phyloP scores from a whole-genome alignment of 2,113 vertebrate genomes.

The Neodontobutis hainanensis region DNA sequence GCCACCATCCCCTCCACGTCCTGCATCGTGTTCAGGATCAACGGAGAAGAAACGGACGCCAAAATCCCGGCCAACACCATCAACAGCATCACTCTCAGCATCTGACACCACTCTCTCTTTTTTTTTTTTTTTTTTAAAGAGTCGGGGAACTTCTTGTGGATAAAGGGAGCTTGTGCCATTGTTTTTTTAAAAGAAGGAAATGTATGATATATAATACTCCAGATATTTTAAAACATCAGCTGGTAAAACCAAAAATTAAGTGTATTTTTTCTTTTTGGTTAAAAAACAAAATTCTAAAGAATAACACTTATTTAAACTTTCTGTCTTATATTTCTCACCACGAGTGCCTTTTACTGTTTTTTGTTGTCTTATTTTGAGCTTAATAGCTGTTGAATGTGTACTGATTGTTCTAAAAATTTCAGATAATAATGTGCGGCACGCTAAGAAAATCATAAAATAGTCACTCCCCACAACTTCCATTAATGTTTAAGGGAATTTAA shows the following conservation, averaged over 20 bases:
- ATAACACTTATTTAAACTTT: neutral
- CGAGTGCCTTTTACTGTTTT: constrained; percentile 43
- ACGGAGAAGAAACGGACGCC: constrained; percentile 68
- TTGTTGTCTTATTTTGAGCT: constrained; percentile 21
- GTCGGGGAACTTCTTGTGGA: too few species aligned
- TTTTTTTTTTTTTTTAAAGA: too few species aligned
- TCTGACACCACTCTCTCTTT: constrained; percentile 35
- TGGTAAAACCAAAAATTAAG: too few species aligned
- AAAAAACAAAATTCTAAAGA: neutral
- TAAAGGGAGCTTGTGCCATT: too few species aligned
- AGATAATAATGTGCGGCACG: too few species aligned
- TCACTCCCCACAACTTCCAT: too few species aligned
- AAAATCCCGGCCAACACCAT: constrained; percentile 70
- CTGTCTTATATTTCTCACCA: neutral
- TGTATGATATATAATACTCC: too few species aligned
- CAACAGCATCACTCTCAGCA: constrained; percentile 77
- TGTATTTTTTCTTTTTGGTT: neutral
- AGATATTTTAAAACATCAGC: too few species aligned
- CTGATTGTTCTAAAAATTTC: neutral
- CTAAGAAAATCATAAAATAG: too few species aligned
- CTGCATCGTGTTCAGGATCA: constrained; percentile 73
- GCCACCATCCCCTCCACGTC: constrained; percentile 76
- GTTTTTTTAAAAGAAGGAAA: too few species aligned
- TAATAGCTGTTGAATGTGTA: constrained; percentile 10
- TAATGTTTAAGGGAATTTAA: too few species aligned